These are phyloP conservation scores for Rhinolophus sinicus DNA, from an alignment of 2,113 vertebrate species.

Conservation along the genomic window DNA sequence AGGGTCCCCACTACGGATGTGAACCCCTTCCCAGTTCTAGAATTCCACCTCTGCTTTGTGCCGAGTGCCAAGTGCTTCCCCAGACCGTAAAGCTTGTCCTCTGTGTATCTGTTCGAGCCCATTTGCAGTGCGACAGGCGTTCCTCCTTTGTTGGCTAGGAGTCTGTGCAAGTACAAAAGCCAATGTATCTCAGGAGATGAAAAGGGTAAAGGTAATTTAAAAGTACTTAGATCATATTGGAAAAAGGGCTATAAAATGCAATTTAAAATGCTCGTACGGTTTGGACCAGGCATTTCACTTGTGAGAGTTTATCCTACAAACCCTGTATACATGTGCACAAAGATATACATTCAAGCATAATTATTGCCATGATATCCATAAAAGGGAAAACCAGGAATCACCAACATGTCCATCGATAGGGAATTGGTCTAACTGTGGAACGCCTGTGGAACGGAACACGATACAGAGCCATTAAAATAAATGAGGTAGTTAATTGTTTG, in stretches of 20 bases:
- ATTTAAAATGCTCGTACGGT: neutral
- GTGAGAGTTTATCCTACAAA: neutral
- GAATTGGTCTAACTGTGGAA: neutral
- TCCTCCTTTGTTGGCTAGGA: neutral
- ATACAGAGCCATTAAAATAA: neutral
- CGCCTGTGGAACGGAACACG: neutral
- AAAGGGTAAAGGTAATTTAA: neutral
- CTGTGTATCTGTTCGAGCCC: accelerated
- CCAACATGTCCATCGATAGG: neutral
- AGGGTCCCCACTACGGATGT: accelerated
- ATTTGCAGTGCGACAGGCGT: accelerated
- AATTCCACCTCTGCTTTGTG: neutral
- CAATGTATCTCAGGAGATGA: neutral
- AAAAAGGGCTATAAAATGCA: neutral
- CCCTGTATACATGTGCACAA: accelerated
- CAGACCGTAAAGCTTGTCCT: accelerated
- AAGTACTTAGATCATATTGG: neutral
- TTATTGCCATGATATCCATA: neutral
- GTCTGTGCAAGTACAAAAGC: accelerated
- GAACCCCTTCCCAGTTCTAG: neutral
- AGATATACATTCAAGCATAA: neutral
- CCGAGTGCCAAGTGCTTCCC: neutral
- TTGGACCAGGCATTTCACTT: neutral
- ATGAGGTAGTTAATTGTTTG: neutral
- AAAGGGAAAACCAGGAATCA: neutral